Conservation (phyloP, 1,140 invertebrate species). For the Philaenus spumarius region DNA sequence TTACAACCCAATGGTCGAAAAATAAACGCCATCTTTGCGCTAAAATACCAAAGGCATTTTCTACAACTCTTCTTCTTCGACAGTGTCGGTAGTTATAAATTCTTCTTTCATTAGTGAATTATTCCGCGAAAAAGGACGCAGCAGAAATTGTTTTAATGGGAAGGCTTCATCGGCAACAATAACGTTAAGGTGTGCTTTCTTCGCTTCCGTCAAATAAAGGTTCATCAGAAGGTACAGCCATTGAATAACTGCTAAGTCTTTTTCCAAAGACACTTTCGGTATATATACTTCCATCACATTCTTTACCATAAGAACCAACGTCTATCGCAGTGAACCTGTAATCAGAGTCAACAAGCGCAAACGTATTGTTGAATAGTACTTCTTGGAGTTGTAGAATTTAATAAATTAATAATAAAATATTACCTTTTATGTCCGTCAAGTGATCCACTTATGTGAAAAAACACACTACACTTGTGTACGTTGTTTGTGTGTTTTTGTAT, state of each 20-base stretch:
- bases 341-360: conserved; percentile 38
- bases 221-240: conserved; percentile 28
- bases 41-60: too few species aligned
- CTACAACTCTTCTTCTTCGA: conserved; percentile 17
- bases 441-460: too few species aligned
- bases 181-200: conserved; percentile 30
- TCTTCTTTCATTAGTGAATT: too few species aligned
- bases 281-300: conserved; percentile 31
- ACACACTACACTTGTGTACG: too few species aligned
- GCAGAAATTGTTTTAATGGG: conserved; percentile 33
- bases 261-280: conserved; percentile 23
- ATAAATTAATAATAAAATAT: too few species aligned
- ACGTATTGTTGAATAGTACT: conserved; percentile 38
- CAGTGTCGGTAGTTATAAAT: conserved; percentile 29
- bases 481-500: too few species aligned
- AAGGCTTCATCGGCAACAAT: conserved; percentile 41
- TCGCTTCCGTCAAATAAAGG: conserved; percentile 25
- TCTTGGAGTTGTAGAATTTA: conserved; percentile 43
- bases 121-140: conserved; percentile 34
- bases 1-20: too few species aligned
- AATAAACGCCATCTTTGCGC: too few species aligned
- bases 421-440: too few species aligned
- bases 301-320: conserved; percentile 35
- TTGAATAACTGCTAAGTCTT: conserved; percentile 23
- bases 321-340: conserved; percentile 40